phyloP scores from a whole-genome alignment of 2,888 invertebrate species.

The Agrilus mali region DNA sequence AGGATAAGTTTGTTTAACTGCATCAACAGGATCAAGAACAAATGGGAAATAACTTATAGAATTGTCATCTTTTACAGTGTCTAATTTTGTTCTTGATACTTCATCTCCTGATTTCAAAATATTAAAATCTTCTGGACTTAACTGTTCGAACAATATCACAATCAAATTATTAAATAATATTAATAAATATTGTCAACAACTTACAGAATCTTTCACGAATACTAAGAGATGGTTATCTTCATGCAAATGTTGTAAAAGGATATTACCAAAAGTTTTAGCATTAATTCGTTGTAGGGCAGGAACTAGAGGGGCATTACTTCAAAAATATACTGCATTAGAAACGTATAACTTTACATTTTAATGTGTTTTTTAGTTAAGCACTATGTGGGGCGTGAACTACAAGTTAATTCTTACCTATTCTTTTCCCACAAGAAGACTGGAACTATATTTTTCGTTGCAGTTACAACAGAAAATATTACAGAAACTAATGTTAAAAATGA shows the following conservation, averaged over 20 bases:
- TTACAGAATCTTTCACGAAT: conserved; percentile 40
- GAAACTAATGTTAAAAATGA: too few relatives aligned
- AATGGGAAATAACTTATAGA: conserved; percentile 43
- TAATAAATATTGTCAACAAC: conserved; percentile 12
- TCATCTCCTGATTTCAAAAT: conserved; percentile 29
- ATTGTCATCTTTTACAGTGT: conserved; percentile 26
- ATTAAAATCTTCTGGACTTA: conserved; percentile 37
- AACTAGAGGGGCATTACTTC: conserved; percentile 7
- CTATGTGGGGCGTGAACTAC: too few relatives aligned
- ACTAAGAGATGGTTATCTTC: conserved; percentile 16
- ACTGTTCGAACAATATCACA: conserved; percentile 22
- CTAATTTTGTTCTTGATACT: conserved; percentile 32
- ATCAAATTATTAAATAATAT: neutral
- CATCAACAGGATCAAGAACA: conserved; percentile 46
- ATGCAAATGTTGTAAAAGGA: conserved; percentile 17
- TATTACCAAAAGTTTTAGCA: conserved; percentile 28
- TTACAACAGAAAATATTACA: too few relatives aligned
- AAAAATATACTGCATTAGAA: too few relatives aligned
- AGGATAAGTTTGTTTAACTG: conserved; percentile 38
- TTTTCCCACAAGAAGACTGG: too few relatives aligned
- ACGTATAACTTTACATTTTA: too few relatives aligned
- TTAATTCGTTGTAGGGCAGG: conserved; percentile 29
- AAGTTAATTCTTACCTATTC: too few relatives aligned
- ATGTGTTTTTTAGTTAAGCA: too few relatives aligned
- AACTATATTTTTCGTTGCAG: too few relatives aligned